Evolutionary conservation across 2,888 invertebrate species (phyloP), one percentile per base, ranked within the genome.

Genomic region (Cremastinae sp.): DNA sequence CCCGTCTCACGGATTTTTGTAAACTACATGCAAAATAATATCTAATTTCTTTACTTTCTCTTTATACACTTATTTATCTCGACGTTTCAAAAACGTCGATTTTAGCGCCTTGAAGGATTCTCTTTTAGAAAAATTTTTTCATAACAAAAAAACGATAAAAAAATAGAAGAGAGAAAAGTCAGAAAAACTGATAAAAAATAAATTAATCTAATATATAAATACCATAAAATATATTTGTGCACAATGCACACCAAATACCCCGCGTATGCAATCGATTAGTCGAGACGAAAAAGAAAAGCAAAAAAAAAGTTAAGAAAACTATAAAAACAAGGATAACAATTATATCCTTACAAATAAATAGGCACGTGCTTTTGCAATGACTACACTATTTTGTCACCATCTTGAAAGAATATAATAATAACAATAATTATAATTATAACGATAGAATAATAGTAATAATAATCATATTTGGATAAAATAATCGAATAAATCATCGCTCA

Each of bases 291-390:
- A 43, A n/a, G n/a, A 53, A 18, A 14, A 41, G 9, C 49, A 59
- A 20, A 16, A 70, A 14, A 18, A 62, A 22, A 49, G 71, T 16
- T 62, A 9, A 54, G 12, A 12, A 49, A 20, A 53, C 28, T 58
- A 34, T 5, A 3, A 28, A 28, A 28, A 5, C 28, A 28, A 20
- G 49, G 41, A 64, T 47, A 54, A 69, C 47, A 58, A 41, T 59
- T 54, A 47, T 61, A 75, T 66, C 68, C 76, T 54, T 61, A 74
- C 70, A 61, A 65, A 70, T 65, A 51, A 58, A 70, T 59, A 70
- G 73, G 79, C 79, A 79, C 78, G 73, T 77, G 80, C 79, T 80
- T 80, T 75, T 79, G 70, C 77, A 78, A 76, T 72, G 70, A 74
- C 61, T 68, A 72, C 68, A 69, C 76, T 77, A 79, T 79, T 72